These are phyloP conservation scores for Platichthys flesus DNA, from an alignment of 2,113 vertebrate genomes.

Conservation along the genomic window DNA sequence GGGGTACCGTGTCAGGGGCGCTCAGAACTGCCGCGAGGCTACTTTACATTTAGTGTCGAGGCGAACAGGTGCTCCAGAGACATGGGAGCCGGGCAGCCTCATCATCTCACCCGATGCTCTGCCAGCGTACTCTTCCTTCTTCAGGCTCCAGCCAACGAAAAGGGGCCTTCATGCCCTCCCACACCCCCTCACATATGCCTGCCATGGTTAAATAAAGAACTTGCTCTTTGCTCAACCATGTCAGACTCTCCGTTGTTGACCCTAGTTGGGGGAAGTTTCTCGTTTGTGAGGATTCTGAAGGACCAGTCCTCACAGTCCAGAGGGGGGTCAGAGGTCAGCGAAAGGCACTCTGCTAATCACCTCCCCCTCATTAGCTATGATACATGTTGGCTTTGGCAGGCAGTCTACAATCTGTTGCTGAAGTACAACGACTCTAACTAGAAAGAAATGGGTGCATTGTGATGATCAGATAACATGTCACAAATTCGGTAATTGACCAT, in stretches of 20 bases:
- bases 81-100: constrained; percentile 40
- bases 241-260: constrained; percentile 53
- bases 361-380: constrained; percentile 25
- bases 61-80: constrained; percentile 77
- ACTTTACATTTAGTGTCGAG: constrained; percentile 71
- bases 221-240: constrained; percentile 69
- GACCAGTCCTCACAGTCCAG: constrained; percentile 4
- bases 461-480: too few species aligned
- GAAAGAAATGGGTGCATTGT: too few species aligned
- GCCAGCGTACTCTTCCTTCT: constrained; percentile 28
- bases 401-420: not conserved
- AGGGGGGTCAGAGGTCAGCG: constrained; percentile 53
- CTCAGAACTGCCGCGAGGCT: constrained; percentile 58
- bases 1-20: constrained; percentile 77
- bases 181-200: constrained; percentile 15
- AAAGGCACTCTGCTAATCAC: constrained; percentile 16
- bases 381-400: not conserved
- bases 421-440: not conserved
- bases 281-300: constrained; percentile 44
- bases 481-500: too few species aligned
- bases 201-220: constrained; percentile 71
- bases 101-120: constrained; percentile 14
- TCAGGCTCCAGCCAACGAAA: constrained; percentile 18
- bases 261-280: constrained; percentile 55
- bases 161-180: constrained; percentile 24